These are phyloP conservation scores for Lasiommata megera DNA, from an alignment of 2,888 invertebrate species.

Conservation along the genomic window DNA sequence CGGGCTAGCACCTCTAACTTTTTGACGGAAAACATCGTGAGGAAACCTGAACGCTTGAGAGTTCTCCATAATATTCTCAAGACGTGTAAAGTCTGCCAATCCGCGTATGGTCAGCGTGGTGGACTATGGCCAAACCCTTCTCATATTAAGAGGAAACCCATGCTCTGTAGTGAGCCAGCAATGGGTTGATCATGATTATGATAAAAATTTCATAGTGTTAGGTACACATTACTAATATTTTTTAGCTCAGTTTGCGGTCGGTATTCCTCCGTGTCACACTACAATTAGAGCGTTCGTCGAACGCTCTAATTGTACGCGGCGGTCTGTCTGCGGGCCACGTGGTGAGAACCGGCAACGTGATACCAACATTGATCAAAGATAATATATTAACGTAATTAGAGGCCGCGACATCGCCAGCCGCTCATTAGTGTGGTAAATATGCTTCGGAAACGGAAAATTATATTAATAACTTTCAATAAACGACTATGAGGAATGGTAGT, in stretches of 20 bases:
- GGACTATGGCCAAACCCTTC: no score
- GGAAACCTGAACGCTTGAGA: no score
- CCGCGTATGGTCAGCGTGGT: no score
- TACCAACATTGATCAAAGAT: conserved; percentile 21
- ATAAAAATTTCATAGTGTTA: no score
- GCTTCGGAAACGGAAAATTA: conserved; percentile 8
- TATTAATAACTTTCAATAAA: conserved; percentile 1
- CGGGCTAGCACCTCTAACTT: no score
- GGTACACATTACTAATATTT: not conserved
- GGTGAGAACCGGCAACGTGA: conserved; percentile 38
- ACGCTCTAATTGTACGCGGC: conserved; percentile 33
- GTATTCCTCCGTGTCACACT: conserved; percentile 55
- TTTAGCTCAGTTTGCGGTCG: conserved; percentile 22
- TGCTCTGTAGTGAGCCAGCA: no score
- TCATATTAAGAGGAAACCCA: no score
- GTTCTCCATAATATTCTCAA: no score
- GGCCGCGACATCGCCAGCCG: conserved; percentile 19
- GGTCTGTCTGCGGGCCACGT: conserved; percentile 30
- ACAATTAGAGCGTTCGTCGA: no score
- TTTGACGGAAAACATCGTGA: no score
- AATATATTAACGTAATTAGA: conserved; percentile 35
- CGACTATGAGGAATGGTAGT: not conserved
- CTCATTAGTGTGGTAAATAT: conserved; percentile 14
- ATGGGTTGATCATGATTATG: no score
- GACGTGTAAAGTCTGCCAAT: no score